Base-by-base conservation (phyloP, 2,113 vertebrate genomes). In the Paraplagusia blochii region DNA sequence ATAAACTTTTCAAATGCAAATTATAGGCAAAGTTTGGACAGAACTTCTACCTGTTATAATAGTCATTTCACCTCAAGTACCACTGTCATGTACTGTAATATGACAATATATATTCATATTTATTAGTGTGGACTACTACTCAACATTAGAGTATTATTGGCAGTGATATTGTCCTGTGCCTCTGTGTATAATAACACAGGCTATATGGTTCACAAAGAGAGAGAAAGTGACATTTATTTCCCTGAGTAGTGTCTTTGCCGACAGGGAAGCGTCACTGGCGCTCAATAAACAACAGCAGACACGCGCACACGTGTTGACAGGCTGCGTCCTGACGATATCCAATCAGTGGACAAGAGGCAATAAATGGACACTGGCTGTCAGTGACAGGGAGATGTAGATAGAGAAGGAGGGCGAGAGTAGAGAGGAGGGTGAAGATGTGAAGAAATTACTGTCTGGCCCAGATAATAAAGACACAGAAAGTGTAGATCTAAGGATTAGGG, bases 181-280 rank as follows among this genome's bases (percentile, higher is more conserved):
- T 81, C 69, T 35, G 83, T 68, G 82, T 79, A 63, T 79, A 83
- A 85, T 83, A 82, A 66, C 74, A 73, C 76, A 46, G 67, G 69
- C 80, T 74, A 79, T 81, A 70, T 62, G 63, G 54, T 45, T 65
- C 58, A 47, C 65, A 52, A 50, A 19, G 64, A 52, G 50, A 19
- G 64, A 81, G 67, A 77, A 80, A 69, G 66, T 48, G 51, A 66
- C 63, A 69, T 43, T 85, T 83, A 87, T 85, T 87, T 85, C 81
- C 83, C 83, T 63, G 57, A 60, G 76, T 81, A 76, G 66, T 66
- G 53, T 53, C 39, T 54, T 58, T 42, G 48, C 53, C 22, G 10
- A 86, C 58, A 80, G 38, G 58, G 45, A 39, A 34, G 8, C 11
- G 3, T 34, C 4, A 5, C 55, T 33, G 8, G 49, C 49, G 61